phyloP scores from a whole-genome alignment of 2,113 vertebrate genomes.

The Hypomesus transpacificus region DNA sequence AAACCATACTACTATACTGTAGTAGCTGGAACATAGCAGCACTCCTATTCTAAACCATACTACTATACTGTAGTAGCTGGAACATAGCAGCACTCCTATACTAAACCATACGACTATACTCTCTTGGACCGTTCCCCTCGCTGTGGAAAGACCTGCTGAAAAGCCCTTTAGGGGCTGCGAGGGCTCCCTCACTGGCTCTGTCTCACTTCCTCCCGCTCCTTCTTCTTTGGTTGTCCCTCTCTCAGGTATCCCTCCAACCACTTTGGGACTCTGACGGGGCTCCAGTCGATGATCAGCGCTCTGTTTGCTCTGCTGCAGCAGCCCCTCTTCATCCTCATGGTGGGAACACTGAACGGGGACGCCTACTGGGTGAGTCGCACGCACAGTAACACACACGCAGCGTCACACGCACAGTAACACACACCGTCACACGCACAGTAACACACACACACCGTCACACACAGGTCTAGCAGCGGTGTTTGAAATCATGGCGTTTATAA shows the following conservation, averaged over 20 bases:
- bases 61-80: too few species aligned
- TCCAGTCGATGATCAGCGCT: constrained; percentile 87
- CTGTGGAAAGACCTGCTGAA: too few species aligned
- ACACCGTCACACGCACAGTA: background rate
- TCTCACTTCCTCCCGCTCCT: constrained; percentile 12
- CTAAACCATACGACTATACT: too few species aligned
- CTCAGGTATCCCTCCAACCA: constrained; percentile 85
- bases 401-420: background rate
- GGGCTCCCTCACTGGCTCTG: background rate
- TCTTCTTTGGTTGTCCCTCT: background rate
- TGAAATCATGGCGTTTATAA: too few species aligned
- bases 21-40: too few species aligned
- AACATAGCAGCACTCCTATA: too few species aligned
- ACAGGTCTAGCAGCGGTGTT: too few species aligned
- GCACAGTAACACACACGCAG: background rate
- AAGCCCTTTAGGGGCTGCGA: constrained; percentile 79
- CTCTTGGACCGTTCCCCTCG: too few species aligned
- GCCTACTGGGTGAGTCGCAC: constrained; percentile 76
- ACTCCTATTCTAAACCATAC: too few species aligned
- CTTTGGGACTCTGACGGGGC: constrained; percentile 87
- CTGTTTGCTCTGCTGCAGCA: constrained; percentile 84
- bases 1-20: too few species aligned
- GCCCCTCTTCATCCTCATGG: constrained; percentile 82
- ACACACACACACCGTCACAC: background rate
- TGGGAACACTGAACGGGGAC: constrained; percentile 75